Percentiles rank a stretch among this genome's conserved stretches.
Conservation (phyloP, 2,797 vertebrate genomes). For the Rhinichthys osculus region DNA sequence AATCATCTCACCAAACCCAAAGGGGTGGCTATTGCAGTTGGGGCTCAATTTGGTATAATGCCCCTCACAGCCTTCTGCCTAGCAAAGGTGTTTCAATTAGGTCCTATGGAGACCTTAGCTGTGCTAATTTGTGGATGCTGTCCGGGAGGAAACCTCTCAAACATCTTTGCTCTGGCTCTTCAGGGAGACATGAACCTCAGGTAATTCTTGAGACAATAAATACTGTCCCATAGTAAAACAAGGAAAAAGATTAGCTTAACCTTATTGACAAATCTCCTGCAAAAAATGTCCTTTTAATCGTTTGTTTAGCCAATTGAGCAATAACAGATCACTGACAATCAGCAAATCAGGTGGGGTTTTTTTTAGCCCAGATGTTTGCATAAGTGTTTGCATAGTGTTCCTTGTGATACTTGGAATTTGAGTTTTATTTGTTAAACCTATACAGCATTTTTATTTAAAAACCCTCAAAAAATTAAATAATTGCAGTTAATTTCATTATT, state of each 20-base stretch:
- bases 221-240: neutral
- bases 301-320: neutral
- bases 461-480: neutral
- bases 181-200: conserved; percentile 89
- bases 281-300: neutral
- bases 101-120: conserved; percentile 70
- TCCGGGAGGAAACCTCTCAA: conserved; percentile 83
- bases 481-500: neutral
- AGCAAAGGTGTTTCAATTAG: conserved; percentile 77
- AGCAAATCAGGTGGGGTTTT: neutral
- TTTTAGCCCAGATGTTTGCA: neutral
- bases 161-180: conserved; percentile 78
- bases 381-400: neutral
- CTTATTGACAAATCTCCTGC: neutral
- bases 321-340: neutral
- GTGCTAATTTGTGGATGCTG: conserved; percentile 86
- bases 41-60: conserved; percentile 85
- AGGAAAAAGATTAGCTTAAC: neutral
- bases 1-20: conserved; percentile 81
- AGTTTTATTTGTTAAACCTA: neutral
- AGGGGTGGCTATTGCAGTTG: conserved; percentile 75
- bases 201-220: conserved; percentile 65
- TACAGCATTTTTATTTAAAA: neutral
- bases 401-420: neutral
- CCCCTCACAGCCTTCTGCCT: conserved; percentile 82